Conservation (phyloP, 2,113 vertebrate species). For the Siniperca knerii region DNA sequence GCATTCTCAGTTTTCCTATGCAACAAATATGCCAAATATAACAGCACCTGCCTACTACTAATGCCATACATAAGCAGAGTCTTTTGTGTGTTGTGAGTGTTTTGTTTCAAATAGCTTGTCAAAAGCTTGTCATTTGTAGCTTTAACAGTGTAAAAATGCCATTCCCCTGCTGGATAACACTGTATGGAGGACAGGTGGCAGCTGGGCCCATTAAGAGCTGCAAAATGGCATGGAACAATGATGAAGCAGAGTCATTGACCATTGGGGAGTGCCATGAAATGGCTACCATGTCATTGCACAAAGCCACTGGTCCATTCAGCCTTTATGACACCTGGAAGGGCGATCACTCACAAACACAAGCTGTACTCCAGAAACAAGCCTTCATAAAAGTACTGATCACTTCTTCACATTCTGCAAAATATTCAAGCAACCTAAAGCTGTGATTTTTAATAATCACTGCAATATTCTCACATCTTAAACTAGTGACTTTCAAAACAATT, state of each 20-base stretch:
- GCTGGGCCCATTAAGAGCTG: constrained; percentile 79
- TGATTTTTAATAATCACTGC: constrained; percentile 1
- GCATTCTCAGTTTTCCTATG: constrained; percentile 8
- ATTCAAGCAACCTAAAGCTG: constrained; percentile 2
- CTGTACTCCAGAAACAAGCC: constrained; percentile 65
- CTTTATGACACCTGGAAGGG: constrained; percentile 78
- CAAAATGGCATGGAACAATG: constrained; percentile 84
- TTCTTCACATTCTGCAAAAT: constrained; percentile 35
- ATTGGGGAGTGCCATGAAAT: constrained; percentile 78
- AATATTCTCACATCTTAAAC: constrained; percentile 6
- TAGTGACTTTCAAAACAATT: constrained; percentile 46
- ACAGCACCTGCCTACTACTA: background rate
- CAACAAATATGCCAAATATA: constrained; percentile 35
- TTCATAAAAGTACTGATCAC: constrained; percentile 57
- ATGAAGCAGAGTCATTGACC: constrained; percentile 80
- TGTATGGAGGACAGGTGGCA: constrained; percentile 83
- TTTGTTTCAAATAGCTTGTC: constrained; percentile 60
- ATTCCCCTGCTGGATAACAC: constrained; percentile 66
- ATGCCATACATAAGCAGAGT: constrained; percentile 4
- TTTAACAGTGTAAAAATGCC: constrained; percentile 63
- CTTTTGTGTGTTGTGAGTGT: constrained; percentile 20
- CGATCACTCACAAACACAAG: constrained; percentile 71
- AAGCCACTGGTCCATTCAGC: constrained; percentile 76
- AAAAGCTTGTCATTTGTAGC: constrained; percentile 61
- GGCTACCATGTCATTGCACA: constrained; percentile 77